Percentiles rank a stretch among this genome's conserved stretches.
These are phyloP conservation scores for Siniperca knerii DNA, from an alignment of 2,113 vertebrate species.

Conservation along the genomic window DNA sequence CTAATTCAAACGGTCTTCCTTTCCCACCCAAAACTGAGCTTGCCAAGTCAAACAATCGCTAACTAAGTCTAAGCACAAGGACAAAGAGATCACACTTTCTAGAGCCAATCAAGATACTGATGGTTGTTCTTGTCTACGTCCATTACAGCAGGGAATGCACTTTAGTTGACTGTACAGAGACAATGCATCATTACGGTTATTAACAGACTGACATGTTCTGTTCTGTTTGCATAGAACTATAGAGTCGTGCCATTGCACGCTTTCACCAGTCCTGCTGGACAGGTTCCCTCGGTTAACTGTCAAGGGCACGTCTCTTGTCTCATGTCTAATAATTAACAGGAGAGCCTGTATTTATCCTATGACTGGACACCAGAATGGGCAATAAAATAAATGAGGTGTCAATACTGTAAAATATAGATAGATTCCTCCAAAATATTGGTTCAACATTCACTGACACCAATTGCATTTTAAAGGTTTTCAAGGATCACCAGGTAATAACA, in stretches of 20 bases:
- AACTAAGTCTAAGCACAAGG: slow-evolving; percentile 9
- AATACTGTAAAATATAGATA: background rate
- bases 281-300: slow-evolving; percentile 61
- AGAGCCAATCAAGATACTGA: background rate
- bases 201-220: slow-evolving; percentile 32
- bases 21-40: slow-evolving; percentile 33
- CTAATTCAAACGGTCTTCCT: slow-evolving; percentile 51
- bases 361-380: background rate
- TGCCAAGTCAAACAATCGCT: slow-evolving; percentile 63
- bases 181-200: background rate
- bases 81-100: slow-evolving; percentile 6
- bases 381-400: background rate
- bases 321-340: slow-evolving; percentile 67
- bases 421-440: background rate
- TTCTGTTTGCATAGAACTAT: slow-evolving; percentile 35
- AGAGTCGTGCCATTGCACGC: slow-evolving; percentile 1
- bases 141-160: background rate
- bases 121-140: background rate
- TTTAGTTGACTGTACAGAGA: background rate
- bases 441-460: background rate
- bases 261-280: slow-evolving; percentile 62
- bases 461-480: background rate
- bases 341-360: background rate
- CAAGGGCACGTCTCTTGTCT: slow-evolving; percentile 38
- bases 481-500: background rate